Percentiles rank a stretch among this genome's conserved stretches.
These are phyloP conservation scores for Erannis defoliaria DNA, from an alignment of 2,888 invertebrate genomes.

Conservation along the genomic window DNA sequence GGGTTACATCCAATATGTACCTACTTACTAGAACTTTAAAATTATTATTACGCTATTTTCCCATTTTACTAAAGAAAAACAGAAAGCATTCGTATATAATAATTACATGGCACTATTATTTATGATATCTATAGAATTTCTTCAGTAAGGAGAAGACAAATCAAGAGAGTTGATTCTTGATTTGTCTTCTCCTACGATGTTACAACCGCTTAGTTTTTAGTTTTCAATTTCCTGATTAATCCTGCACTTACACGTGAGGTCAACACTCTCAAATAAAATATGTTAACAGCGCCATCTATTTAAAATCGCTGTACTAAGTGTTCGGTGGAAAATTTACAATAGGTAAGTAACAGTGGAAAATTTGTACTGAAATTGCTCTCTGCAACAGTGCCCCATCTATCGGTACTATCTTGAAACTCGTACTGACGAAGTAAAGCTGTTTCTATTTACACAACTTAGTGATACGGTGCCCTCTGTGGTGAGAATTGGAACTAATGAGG, in stretches of 20 bases:
- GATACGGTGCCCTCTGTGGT: constrained; percentile 2
- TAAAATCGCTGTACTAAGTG: not conserved
- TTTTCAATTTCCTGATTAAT: constrained; percentile 6
- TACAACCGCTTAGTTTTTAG: constrained; percentile 1
- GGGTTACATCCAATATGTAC: too few species aligned
- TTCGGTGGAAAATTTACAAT: not conserved
- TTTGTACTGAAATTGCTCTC: not conserved
- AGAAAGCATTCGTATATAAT: too few species aligned
- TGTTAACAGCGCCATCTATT: constrained; percentile 7
- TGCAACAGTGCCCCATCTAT: not conserved
- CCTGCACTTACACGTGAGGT: not conserved
- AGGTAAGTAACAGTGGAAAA: not conserved
- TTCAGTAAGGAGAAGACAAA: too few species aligned
- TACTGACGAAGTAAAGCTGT: too few species aligned
- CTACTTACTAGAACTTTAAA: too few species aligned
- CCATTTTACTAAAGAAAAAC: too few species aligned
- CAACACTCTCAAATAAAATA: not conserved
- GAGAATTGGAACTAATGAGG: constrained; percentile 10
- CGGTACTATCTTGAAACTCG: not conserved
- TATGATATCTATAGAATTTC: constrained; percentile 28
- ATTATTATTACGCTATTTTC: too few species aligned
- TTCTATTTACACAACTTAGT: too few species aligned
- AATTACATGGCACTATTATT: too few species aligned
- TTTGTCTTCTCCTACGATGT: not conserved
- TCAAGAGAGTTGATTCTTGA: too few species aligned